A percentile compares a stretch with the other conserved stretches of the same genome.
phyloP scores from a whole-genome alignment of 2,113 vertebrate genomes.

The Physeter macrocephalus region DNA sequence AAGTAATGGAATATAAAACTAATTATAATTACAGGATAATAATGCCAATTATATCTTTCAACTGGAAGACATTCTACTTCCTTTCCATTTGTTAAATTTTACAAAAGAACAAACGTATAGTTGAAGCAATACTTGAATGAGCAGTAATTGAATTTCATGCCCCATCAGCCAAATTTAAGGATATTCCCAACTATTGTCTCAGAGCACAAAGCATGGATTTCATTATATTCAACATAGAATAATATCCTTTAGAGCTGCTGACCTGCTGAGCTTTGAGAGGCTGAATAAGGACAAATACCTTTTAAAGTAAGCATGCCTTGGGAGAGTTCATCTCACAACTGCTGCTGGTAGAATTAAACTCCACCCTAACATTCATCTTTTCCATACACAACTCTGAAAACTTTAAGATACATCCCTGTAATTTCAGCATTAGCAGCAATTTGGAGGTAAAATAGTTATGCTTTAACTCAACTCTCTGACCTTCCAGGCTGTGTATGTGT shows the following conservation, averaged over 20 bases:
- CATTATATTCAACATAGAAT: slow-evolving; percentile 12
- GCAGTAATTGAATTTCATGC: slow-evolving; percentile 56
- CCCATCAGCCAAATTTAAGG: slow-evolving; percentile 42
- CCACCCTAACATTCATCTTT: neutral
- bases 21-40: slow-evolving; percentile 40
- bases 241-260: neutral
- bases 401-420: neutral
- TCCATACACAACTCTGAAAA: neutral
- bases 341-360: neutral
- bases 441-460: neutral
- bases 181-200: slow-evolving; percentile 13
- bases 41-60: slow-evolving; percentile 11
- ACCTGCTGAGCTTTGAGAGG: neutral
- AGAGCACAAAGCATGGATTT: slow-evolving; percentile 24
- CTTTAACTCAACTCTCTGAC: neutral
- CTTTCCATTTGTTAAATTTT: slow-evolving; percentile 44
- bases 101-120: neutral
- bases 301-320: neutral
- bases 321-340: neutral
- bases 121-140: slow-evolving; percentile 52
- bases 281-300: slow-evolving; percentile 2
- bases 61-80: slow-evolving; percentile 1
- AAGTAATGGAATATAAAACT: neutral
- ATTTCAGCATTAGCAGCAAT: neutral
- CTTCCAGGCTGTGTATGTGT: neutral